These are phyloP conservation scores for Xiphydria camelus DNA, from an alignment of 2,888 invertebrate species.

Conservation along the genomic window DNA sequence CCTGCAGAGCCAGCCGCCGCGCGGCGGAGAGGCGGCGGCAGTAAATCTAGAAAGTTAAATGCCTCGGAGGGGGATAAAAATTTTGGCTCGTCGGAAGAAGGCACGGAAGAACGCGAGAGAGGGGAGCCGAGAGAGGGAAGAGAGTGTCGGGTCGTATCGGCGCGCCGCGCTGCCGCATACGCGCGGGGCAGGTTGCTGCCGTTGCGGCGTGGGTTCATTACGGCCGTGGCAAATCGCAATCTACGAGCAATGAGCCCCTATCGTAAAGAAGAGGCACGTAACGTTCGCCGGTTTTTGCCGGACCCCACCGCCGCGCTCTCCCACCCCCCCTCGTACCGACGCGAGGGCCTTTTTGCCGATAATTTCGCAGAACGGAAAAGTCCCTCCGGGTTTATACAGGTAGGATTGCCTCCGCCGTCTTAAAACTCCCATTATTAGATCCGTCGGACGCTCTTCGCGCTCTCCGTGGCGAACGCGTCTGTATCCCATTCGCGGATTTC, in stretches of 20 bases:
- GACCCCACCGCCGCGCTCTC: conserved; percentile 19
- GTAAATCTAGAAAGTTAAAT: neutral
- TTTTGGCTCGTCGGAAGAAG: neutral
- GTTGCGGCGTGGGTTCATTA: conserved; percentile 51
- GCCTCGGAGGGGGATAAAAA: neutral
- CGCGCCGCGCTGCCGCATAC: neutral
- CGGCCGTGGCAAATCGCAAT: conserved; percentile 56
- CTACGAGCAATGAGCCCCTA: conserved; percentile 54
- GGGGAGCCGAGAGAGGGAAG: neutral
- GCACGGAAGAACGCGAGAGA: too few species aligned
- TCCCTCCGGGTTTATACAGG: conserved; percentile 16
- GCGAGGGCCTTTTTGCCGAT: conserved; percentile 47
- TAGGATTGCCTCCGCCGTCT: conserved; percentile 8
- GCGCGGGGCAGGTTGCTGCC: neutral
- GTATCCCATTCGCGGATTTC: conserved; percentile 17
- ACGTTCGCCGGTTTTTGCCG: conserved; percentile 44
- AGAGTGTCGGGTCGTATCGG: neutral
- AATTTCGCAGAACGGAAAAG: conserved; percentile 48
- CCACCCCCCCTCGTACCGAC: conserved; percentile 18
- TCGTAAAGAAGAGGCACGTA: conserved; percentile 53
- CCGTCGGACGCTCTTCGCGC: conserved; percentile 4
- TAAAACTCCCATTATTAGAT: neutral
- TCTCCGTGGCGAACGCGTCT: conserved; percentile 10
- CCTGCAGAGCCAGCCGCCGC: too few species aligned
- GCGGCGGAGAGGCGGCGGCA: too few species aligned